Conservation (phyloP, 2,888 invertebrate genomes). For the Leucophenga montana region DNA sequence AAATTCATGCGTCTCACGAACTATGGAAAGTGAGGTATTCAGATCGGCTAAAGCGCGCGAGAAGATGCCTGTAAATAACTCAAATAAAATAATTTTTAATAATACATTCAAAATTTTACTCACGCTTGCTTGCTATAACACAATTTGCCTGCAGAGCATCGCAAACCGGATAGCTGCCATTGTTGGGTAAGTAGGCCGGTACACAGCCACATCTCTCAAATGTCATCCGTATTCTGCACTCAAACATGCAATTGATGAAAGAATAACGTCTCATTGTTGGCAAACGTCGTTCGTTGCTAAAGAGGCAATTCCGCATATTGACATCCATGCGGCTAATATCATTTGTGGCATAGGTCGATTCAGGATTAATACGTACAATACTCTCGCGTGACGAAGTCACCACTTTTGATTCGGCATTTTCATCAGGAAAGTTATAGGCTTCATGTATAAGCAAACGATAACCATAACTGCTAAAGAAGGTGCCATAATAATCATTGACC, state of each 20-base stretch:
- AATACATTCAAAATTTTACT: conserved; percentile 15
- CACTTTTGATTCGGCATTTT: conserved; percentile 77
- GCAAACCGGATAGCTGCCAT: conserved; percentile 64
- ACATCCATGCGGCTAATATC: conserved; percentile 75
- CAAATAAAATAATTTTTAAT: not conserved
- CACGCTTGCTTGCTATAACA: conserved; percentile 63
- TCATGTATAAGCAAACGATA: conserved; percentile 79
- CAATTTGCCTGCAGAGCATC: conserved; percentile 60
- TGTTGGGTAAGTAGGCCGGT: conserved; percentile 76
- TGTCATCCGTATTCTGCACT: conserved; percentile 75
- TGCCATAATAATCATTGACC: conserved; percentile 78
- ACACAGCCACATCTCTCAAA: conserved; percentile 76
- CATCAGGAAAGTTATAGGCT: conserved; percentile 78
- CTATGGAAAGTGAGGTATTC: conserved; percentile 55
- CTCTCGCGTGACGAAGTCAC: conserved; percentile 76
- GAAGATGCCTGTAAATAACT: conserved; percentile 44
- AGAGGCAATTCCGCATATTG: conserved; percentile 76
- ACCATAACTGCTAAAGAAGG: conserved; percentile 78
- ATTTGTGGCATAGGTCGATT: conserved; percentile 77
- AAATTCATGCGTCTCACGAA: conserved; percentile 52
- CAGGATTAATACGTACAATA: conserved; percentile 78
- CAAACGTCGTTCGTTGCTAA: conserved; percentile 74
- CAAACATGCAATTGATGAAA: conserved; percentile 79
- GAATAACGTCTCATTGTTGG: conserved; percentile 75
- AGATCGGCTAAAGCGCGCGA: conserved; percentile 72